Conservation (phyloP, 2,113 vertebrate species). For the Cyphomyrus discorhynchus region DNA sequence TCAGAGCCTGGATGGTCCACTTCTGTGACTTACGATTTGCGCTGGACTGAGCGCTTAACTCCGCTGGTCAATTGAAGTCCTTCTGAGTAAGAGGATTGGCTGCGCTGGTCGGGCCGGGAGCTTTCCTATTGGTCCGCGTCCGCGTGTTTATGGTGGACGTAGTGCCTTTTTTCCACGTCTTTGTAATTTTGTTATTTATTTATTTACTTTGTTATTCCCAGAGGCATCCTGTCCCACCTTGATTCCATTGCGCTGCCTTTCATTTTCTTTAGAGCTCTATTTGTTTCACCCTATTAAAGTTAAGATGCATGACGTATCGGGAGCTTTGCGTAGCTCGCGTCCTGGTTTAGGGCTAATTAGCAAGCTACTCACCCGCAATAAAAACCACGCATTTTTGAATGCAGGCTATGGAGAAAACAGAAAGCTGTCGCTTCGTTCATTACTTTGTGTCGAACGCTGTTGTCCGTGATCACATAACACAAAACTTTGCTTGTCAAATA, state of each 20-base stretch:
- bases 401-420: neutral
- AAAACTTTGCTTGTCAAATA: neutral
- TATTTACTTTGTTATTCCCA: neutral
- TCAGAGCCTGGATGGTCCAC: slow-evolving; percentile 39
- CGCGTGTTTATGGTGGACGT: slow-evolving; percentile 23
- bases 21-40: slow-evolving; percentile 53
- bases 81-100: slow-evolving; percentile 52
- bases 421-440: neutral
- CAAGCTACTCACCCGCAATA: neutral
- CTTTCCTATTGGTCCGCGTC: slow-evolving; percentile 34
- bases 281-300: slow-evolving; percentile 9
- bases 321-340: neutral
- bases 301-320: neutral
- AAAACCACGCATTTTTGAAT: neutral
- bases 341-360: neutral
- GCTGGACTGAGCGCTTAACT: slow-evolving; percentile 48
- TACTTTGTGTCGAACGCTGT: neutral
- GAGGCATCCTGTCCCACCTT: neutral
- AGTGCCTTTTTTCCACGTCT: slow-evolving; percentile 7
- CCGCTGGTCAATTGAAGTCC: slow-evolving; percentile 49
- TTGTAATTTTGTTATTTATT: neutral
- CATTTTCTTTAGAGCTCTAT: neutral
- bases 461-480: neutral
- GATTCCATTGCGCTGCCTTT: slow-evolving; percentile 7
- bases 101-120: slow-evolving; percentile 36